Percentiles rank a stretch among this genome's conserved stretches.
These are phyloP conservation scores for Scleropages formosus DNA, from an alignment of 2,797 vertebrate genomes.

Conservation along the genomic window DNA sequence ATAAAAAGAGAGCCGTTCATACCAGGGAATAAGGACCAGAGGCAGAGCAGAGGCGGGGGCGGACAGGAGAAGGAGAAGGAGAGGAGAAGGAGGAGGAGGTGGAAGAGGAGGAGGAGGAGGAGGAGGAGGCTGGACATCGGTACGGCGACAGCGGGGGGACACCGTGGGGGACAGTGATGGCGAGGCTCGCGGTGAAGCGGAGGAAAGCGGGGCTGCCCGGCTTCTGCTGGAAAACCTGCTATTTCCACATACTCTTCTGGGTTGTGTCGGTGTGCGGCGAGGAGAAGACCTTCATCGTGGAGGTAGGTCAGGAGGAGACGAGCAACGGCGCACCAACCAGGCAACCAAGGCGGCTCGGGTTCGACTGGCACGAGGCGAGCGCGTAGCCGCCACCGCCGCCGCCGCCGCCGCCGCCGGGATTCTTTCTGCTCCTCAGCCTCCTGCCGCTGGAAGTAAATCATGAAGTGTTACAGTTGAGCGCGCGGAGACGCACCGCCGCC, in stretches of 20 bases:
- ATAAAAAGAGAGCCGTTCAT: slow-evolving; percentile 45
- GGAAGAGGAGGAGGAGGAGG: slow-evolving; percentile 32
- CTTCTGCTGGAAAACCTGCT: slow-evolving; percentile 71
- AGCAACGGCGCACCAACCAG: no score
- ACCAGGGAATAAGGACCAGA: slow-evolving; percentile 49
- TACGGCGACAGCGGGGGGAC: no score
- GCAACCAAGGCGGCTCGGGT: no score
- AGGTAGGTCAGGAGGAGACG: slow-evolving; percentile 62
- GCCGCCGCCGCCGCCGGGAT: no score
- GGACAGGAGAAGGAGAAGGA: slow-evolving; percentile 40
- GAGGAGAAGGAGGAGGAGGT: slow-evolving; percentile 44
- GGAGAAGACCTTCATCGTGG: slow-evolving; percentile 72
- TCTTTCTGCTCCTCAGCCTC: no score
- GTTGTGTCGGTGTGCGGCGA: slow-evolving; percentile 70
- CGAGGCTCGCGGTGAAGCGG: slow-evolving; percentile 60
- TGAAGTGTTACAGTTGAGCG: no score
- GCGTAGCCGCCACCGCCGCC: no score
- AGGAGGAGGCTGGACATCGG: slow-evolving; percentile 55
- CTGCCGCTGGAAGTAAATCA: no score
- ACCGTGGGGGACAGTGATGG: slow-evolving; percentile 58
- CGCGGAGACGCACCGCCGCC: no score
- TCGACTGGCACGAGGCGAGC: no score
- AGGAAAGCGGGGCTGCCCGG: slow-evolving; percentile 63
- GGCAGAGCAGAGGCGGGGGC: no score
- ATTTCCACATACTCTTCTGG: slow-evolving; percentile 70